Percentiles rank a stretch among this genome's conserved stretches.
phyloP scores from a whole-genome alignment of 1,140 invertebrate species.

The Pachyrhynchus sulphureomaculatus region DNA sequence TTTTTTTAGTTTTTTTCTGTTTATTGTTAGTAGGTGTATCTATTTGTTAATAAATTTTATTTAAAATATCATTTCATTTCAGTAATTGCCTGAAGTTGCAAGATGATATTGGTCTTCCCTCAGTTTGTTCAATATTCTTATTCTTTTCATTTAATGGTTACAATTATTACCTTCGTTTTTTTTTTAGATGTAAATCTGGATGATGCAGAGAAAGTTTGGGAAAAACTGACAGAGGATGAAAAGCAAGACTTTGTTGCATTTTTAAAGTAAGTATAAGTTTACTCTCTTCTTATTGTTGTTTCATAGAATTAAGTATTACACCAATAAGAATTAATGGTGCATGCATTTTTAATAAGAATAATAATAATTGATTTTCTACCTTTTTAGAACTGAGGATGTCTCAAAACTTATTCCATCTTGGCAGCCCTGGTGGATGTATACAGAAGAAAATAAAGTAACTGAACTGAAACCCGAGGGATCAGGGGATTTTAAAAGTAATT shows the following conservation, averaged over 20 bases:
- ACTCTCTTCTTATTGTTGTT: background rate
- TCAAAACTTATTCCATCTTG: constrained; percentile 59
- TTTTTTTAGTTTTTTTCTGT: too few species aligned
- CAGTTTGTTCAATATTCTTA: too few species aligned
- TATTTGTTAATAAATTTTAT: too few species aligned
- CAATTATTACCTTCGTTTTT: too few species aligned
- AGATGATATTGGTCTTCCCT: too few species aligned
- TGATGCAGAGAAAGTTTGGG: constrained; percentile 63
- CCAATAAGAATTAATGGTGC: background rate
- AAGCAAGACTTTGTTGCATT: constrained; percentile 61
- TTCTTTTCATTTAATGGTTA: too few species aligned
- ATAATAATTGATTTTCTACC: too few species aligned
- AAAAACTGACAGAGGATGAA: constrained; percentile 58
- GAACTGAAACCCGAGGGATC: constrained; percentile 29
- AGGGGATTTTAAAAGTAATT: constrained; percentile 42
- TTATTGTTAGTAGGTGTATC: too few species aligned
- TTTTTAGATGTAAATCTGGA: constrained; percentile 58
- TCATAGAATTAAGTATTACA: background rate
- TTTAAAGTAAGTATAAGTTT: constrained; percentile 47
- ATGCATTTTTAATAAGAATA: too few species aligned
- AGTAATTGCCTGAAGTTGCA: too few species aligned
- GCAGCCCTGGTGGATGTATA: constrained; percentile 57
- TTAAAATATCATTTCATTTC: too few species aligned
- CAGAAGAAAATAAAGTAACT: constrained; percentile 36
- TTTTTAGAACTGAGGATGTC: constrained; percentile 53